These are phyloP conservation scores for Tolmerus cingulatus DNA, from an alignment of 2,888 invertebrate genomes.

Conservation along the genomic window DNA sequence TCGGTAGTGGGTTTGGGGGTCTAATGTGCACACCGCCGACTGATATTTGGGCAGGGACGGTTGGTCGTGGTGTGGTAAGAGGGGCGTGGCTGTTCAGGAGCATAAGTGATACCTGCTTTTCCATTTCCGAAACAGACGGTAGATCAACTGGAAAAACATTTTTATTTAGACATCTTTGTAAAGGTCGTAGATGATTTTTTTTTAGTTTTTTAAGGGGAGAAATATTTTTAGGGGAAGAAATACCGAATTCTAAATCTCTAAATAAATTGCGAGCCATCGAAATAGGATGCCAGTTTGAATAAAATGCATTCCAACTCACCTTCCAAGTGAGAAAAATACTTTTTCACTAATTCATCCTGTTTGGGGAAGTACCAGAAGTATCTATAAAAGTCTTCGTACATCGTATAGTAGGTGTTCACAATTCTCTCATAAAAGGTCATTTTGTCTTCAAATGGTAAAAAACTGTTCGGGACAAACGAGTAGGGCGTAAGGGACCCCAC, in stretches of 20 bases:
- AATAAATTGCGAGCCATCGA: background rate
- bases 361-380: slow-evolving; percentile 58
- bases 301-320: slow-evolving; percentile 49
- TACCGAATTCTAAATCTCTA: no score
- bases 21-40: slow-evolving; percentile 68
- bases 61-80: slow-evolving; percentile 63
- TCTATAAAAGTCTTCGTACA: slow-evolving; percentile 58
- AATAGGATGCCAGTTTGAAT: background rate
- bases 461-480: slow-evolving; percentile 65
- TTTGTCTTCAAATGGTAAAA: slow-evolving; percentile 62
- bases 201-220: no score
- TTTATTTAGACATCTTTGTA: background rate
- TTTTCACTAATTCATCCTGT: slow-evolving; percentile 58
- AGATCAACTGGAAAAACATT: slow-evolving; percentile 53
- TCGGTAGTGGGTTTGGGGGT: slow-evolving; percentile 57
- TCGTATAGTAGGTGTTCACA: slow-evolving; percentile 63
- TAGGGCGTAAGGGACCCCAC: slow-evolving; percentile 65
- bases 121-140: slow-evolving; percentile 62
- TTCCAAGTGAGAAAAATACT: slow-evolving; percentile 57
- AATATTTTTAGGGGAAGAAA: no score
- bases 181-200: no score
- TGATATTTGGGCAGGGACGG: slow-evolving; percentile 63
- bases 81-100: slow-evolving; percentile 65
- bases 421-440: slow-evolving; percentile 67
- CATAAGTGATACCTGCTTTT: slow-evolving; percentile 63